phyloP scores from a whole-genome alignment of 2,888 invertebrate species.

The Calliphora vomitoria region DNA sequence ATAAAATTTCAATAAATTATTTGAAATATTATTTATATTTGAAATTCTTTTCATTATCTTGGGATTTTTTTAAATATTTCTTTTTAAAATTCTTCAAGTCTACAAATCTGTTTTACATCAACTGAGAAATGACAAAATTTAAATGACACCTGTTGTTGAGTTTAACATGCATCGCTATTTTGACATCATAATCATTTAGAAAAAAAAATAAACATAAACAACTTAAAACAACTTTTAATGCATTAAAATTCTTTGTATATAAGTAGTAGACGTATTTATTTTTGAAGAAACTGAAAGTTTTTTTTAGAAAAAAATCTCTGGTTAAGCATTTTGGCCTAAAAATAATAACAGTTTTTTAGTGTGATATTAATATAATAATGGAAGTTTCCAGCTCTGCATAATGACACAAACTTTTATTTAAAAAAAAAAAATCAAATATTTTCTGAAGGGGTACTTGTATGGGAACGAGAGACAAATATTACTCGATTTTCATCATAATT shows the following conservation, averaged over 20 bases:
- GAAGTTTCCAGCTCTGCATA: no score
- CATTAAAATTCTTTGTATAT: conserved; percentile 27
- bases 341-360: no score
- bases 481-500: no score
- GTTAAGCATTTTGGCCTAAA: conserved; percentile 11
- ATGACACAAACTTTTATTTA: no score
- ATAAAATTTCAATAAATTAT: not conserved
- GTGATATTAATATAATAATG: no score
- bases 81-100: conserved; percentile 29
- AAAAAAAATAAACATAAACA: not conserved
- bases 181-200: conserved; percentile 62
- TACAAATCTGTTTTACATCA: conserved; percentile 59
- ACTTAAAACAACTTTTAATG: conserved; percentile 6
- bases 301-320: not conserved
- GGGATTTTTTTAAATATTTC: not conserved
- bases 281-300: not conserved
- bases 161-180: conserved; percentile 59
- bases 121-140: conserved; percentile 69
- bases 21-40: conserved; percentile 1
- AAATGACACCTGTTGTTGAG: conserved; percentile 70
- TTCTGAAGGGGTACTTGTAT: no score
- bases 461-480: no score
- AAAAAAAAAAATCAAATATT: no score
- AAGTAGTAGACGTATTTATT: not conserved
- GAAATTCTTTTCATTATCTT: conserved; percentile 22